phyloP scores from a whole-genome alignment of 2,888 invertebrate species.

The Xanthia icteritia region DNA sequence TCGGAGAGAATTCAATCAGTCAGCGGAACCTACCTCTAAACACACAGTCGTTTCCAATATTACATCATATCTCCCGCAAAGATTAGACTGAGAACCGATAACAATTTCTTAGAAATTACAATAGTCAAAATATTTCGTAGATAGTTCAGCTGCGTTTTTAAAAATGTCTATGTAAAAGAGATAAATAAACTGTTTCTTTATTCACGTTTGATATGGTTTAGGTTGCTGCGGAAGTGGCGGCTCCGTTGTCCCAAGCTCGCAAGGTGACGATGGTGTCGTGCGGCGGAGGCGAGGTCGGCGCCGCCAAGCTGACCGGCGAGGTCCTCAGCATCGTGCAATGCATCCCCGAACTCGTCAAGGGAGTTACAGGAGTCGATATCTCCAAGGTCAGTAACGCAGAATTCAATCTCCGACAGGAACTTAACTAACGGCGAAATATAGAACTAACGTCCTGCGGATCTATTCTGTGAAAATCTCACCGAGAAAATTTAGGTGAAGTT shows the following conservation, averaged over 20 bases:
- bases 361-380: constrained; percentile 98
- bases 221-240: constrained; percentile 99
- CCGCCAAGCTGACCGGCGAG: constrained; percentile 98
- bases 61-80: background rate
- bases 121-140: background rate
- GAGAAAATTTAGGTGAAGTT: background rate
- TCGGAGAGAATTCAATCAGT: background rate
- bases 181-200: background rate
- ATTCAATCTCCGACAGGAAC: background rate
- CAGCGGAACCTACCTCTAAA: background rate
- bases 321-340: constrained; percentile 97
- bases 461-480: background rate
- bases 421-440: background rate
- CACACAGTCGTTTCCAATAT: background rate
- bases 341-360: constrained; percentile 97
- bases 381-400: constrained; percentile 90
- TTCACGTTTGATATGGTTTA: constrained; percentile 75
- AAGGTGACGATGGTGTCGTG: constrained; percentile 99
- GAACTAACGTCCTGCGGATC: too few species aligned
- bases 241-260: constrained; percentile 97
- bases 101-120: background rate
- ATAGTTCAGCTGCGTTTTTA: background rate
- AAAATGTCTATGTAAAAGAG: background rate
- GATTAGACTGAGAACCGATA: background rate
- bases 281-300: constrained; percentile 97